Evolutionary conservation across 2,888 invertebrate genomes (phyloP).

Genomic region (Spatulosminthurus flaviceps): DNA sequence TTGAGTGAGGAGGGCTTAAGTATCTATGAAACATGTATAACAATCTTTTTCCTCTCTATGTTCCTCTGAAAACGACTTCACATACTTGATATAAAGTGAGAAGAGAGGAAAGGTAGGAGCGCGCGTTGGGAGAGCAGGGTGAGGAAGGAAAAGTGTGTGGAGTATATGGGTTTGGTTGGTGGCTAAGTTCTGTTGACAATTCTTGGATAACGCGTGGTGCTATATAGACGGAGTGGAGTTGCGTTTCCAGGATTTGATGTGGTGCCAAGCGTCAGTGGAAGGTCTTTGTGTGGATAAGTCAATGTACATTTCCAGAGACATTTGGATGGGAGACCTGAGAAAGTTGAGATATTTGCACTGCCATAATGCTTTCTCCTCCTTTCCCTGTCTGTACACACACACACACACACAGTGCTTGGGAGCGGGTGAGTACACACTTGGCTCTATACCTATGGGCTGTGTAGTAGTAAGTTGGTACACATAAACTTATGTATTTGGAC

Average conservation of each 20-base stretch:
- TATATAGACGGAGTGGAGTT: neutral
- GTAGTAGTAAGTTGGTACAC: neutral
- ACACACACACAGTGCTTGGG: neutral
- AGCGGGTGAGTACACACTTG: too few species aligned
- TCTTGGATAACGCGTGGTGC: neutral
- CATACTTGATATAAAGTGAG: too few species aligned
- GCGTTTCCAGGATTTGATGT: neutral
- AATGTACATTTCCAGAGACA: neutral
- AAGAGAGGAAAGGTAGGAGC: neutral
- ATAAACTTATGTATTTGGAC: neutral
- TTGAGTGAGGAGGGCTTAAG: neutral
- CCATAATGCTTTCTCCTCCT: conserved; percentile 4
- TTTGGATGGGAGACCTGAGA: neutral
- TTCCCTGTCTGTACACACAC: neutral
- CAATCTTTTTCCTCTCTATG: neutral
- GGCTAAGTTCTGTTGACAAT: conserved; percentile 22
- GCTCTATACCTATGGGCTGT: too few species aligned
- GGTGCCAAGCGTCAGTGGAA: neutral
- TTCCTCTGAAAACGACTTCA: too few species aligned
- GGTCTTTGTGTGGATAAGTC: neutral
- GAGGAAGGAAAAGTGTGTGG: neutral
- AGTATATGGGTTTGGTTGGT: neutral
- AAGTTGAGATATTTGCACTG: conserved; percentile 9
- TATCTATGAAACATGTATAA: neutral
- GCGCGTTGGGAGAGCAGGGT: neutral